Evolutionary conservation across 2,797 vertebrate genomes (phyloP).

Genomic region (Distichodus sexfasciatus): DNA sequence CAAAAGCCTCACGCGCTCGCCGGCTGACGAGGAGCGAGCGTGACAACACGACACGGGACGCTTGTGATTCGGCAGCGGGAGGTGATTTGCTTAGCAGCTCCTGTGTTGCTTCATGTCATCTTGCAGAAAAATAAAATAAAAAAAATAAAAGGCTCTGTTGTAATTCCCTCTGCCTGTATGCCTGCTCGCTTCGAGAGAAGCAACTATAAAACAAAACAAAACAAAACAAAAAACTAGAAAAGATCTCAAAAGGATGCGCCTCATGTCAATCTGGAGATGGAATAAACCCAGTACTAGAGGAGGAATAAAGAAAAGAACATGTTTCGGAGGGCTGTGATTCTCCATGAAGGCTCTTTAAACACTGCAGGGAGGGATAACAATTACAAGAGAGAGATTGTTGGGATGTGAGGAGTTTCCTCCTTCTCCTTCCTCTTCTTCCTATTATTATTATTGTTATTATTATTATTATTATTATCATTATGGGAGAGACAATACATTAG

Average conservation of each 20-base stretch:
- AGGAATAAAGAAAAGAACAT: background rate
- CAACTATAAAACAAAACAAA: background rate
- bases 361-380: background rate
- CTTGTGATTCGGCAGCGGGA: background rate
- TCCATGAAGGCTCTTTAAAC: background rate
- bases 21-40: background rate
- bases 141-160: background rate
- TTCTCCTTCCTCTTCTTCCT: too few relatives aligned
- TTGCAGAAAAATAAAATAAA: background rate
- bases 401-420: too few relatives aligned
- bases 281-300: slow-evolving; percentile 1
- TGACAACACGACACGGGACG: background rate
- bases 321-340: background rate
- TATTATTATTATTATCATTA: too few relatives aligned
- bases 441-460: too few relatives aligned
- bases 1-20: background rate
- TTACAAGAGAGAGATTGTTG: too few relatives aligned
- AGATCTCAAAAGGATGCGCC: background rate
- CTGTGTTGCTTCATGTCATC: background rate
- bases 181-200: slow-evolving; percentile 12
- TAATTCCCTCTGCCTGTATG: slow-evolving; percentile 25
- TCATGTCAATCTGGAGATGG: slow-evolving; percentile 8
- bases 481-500: too few relatives aligned
- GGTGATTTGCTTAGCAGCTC: background rate
- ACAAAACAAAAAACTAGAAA: slow-evolving; percentile 19